phyloP scores from a whole-genome alignment of 2,797 vertebrate genomes.

The Melanotaenia maccullochi region DNA sequence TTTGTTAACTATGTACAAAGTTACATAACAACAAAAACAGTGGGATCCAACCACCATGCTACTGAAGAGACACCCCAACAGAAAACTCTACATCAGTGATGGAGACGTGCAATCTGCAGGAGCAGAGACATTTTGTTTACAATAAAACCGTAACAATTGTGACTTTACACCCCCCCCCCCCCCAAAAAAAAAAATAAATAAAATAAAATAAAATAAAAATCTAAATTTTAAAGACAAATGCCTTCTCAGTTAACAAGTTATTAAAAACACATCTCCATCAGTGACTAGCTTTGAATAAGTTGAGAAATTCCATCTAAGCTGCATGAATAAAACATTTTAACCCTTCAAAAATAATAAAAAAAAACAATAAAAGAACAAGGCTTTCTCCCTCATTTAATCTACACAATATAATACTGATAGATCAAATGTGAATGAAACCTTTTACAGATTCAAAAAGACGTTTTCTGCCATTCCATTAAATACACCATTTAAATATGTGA shows the following conservation, averaged over 20 bases:
- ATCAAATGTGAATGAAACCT: conserved; percentile 48
- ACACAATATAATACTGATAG: conserved; percentile 21
- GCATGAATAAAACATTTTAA: neutral
- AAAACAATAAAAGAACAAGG: neutral
- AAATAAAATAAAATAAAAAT: conserved; percentile 11
- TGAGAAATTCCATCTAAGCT: conserved; percentile 7
- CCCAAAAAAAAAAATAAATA: neutral
- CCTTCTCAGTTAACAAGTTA: conserved; percentile 3
- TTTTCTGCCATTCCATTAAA: conserved; percentile 63
- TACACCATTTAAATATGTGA: conserved; percentile 59
- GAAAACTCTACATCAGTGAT: conserved; percentile 22
- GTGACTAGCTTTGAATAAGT: conserved; percentile 17
- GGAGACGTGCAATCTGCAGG: conserved; percentile 49
- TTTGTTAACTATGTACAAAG: conserved; percentile 71
- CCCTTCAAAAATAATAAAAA: neutral
- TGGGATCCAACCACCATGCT: conserved; percentile 64
- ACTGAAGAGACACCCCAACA: conserved; percentile 49
- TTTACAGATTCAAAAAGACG: conserved; percentile 53
- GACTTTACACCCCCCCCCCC: too few relatives aligned
- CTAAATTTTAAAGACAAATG: neutral
- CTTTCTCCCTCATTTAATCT: conserved; percentile 29
- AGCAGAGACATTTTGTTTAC: conserved; percentile 3
- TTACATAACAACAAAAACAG: conserved; percentile 45
- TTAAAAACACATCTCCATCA: conserved; percentile 32
- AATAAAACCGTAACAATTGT: conserved; percentile 3